Evolutionary conservation across 2,888 invertebrate species (phyloP).

Genomic region (Clitarchus hookeri): DNA sequence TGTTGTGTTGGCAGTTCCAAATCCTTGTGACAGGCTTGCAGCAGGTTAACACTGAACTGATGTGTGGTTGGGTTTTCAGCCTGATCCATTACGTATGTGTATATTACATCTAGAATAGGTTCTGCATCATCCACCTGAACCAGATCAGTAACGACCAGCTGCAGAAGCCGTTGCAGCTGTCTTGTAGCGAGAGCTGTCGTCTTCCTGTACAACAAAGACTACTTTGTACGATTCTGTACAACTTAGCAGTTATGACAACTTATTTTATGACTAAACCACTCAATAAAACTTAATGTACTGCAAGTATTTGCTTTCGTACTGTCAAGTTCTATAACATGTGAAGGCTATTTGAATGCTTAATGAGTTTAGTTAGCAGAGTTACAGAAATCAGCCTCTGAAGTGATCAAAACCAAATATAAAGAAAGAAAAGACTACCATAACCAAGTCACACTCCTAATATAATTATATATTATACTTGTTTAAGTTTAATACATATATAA

Average conservation of each 20-base stretch:
- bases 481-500: too few species aligned
- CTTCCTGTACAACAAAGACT: neutral
- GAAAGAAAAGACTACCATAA: too few species aligned
- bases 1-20: slow-evolving; percentile 14
- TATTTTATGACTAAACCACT: too few species aligned
- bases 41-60: neutral
- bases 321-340: too few species aligned
- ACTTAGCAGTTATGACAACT: neutral
- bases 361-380: too few species aligned
- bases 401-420: too few species aligned
- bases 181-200: neutral
- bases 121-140: neutral
- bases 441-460: too few species aligned
- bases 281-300: too few species aligned
- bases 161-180: neutral
- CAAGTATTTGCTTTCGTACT: too few species aligned
- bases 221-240: neutral
- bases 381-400: too few species aligned
- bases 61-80: neutral
- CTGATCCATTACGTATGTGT: neutral
- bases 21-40: neutral
- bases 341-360: too few species aligned
- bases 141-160: neutral
- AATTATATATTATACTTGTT: too few species aligned
- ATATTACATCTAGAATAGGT: neutral